Base-by-base conservation (phyloP, 2,888 invertebrate genomes). In the Dryobota labecula region DNA sequence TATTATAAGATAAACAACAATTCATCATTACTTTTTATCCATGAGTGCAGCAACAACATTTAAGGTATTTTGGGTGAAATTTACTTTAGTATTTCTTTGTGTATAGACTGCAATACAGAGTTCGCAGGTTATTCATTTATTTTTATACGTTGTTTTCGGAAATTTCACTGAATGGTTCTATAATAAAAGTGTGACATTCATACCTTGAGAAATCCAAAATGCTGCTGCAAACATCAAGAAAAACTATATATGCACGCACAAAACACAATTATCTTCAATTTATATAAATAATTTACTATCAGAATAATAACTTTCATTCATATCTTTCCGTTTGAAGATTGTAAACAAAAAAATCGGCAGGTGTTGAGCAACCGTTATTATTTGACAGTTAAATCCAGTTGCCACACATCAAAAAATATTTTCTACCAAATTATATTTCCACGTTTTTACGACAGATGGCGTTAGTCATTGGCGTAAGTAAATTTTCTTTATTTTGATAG, bases 331-430 rank as follows among this genome's bases (percentile, higher is more conserved):
- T 89, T 89, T 89, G 33, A 78, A 78, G 76, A 84, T 79, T 76
- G 90, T 91, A 93, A 93, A 93, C 92, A 92, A 92, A 91, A 76
- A 88, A 90, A 89, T 82, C 83, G 87, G 92, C 95, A 95, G 95
- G 90, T 95, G 94, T 90, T 84, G 73, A 70, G 62, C 78, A 91
- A 89, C 93, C 92, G 93, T 93, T 94, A 91, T 77, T 88, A 82
- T 72, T 82, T 89, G 90, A 90, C 90, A 90, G 84, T 56, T 67
- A 15, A 45, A 18, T 70, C 56, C 61, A 45, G 85, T 82, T 84
- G 83, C 88, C 84, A 83, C 2, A 41, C 30, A 15, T n/a, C 38
- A 56, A 45, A 60, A 63, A 47, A 38, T 9, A 41, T 71, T 69
- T 77, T 66, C 83, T 86, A 84, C 83, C 65, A 82, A 49, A 58